Percentiles rank a stretch among this genome's conserved stretches.
phyloP scores from a whole-genome alignment of 1,140 invertebrate species.

The Drosophila trapezifrons region DNA sequence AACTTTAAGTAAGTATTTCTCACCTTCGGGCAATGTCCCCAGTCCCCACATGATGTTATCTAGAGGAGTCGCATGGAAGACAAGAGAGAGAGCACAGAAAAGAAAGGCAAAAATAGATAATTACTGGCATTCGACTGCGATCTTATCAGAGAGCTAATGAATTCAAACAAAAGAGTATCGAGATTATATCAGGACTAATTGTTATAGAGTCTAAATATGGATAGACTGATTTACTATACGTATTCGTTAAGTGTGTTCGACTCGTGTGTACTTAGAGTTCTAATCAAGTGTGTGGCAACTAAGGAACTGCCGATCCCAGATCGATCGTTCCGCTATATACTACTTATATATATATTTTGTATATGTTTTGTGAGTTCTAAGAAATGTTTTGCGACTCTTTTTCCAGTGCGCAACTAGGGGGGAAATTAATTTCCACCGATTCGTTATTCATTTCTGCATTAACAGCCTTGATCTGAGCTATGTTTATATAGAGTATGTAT shows the following conservation, averaged over 20 bases:
- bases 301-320: conserved; percentile 48
- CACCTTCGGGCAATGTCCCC: conserved; percentile 98
- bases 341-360: conserved; percentile 45
- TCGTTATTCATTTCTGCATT: conserved; percentile 40
- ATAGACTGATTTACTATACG: conserved; percentile 60
- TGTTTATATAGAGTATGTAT: conserved; percentile 52
- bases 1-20: conserved; percentile 85
- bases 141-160: conserved; percentile 50
- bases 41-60: conserved; percentile 98
- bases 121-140: conserved; percentile 62
- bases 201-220: conserved; percentile 51
- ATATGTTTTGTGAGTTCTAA: conserved; percentile 44
- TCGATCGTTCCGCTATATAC: conserved; percentile 51
- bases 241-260: conserved; percentile 23
- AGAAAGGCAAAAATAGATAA: conserved; percentile 67
- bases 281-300: conserved; percentile 64
- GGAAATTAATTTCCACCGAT: not conserved
- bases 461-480: conserved; percentile 76
- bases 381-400: conserved; percentile 25
- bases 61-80: conserved; percentile 85
- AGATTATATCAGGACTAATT: conserved; percentile 56
- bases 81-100: conserved; percentile 61
- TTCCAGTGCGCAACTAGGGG: conserved; percentile 27
- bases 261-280: conserved; percentile 62
- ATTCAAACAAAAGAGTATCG: conserved; percentile 38